Evolutionary conservation across 2,113 vertebrate genomes (phyloP).

Genomic region (Periophthalmodon schlosseri): DNA sequence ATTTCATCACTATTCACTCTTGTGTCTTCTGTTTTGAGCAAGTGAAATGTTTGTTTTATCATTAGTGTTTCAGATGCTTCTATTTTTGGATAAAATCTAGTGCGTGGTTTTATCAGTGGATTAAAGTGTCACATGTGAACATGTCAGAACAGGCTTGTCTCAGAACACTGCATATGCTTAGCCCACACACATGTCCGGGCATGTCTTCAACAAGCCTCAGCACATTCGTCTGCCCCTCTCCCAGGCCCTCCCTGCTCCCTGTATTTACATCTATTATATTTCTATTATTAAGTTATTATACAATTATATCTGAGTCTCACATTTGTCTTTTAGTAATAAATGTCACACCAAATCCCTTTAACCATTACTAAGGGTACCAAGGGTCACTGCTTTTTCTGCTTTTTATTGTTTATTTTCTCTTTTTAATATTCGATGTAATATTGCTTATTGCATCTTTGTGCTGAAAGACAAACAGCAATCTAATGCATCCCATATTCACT

Average conservation of each 20-base stretch:
- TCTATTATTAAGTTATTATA: neutral
- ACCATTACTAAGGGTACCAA: neutral
- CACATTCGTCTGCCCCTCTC: neutral
- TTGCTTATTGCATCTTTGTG: no score
- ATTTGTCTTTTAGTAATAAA: neutral
- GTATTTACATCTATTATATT: slow-evolving; percentile 15
- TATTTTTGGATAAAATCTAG: neutral
- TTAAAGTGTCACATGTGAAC: neutral
- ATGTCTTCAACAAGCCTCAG: slow-evolving; percentile 30
- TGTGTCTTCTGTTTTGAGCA: neutral
- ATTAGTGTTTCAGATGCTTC: neutral
- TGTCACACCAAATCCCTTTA: neutral
- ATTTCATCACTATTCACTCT: slow-evolving; percentile 5
- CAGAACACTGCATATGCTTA: slow-evolving; percentile 6
- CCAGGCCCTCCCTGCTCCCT: neutral
- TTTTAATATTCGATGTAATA: slow-evolving; percentile 26
- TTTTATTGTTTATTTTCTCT: slow-evolving; percentile 37
- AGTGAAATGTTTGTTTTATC: slow-evolving; percentile 2
- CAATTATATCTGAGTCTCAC: neutral
- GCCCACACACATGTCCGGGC: slow-evolving; percentile 35
- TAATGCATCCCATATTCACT: no score
- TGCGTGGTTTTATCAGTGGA: neutral
- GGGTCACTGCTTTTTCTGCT: neutral
- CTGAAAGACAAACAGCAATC: no score
- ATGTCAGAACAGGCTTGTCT: slow-evolving; percentile 19